phyloP scores from a whole-genome alignment of 2,113 vertebrate genomes.

The Ovis canadensis region DNA sequence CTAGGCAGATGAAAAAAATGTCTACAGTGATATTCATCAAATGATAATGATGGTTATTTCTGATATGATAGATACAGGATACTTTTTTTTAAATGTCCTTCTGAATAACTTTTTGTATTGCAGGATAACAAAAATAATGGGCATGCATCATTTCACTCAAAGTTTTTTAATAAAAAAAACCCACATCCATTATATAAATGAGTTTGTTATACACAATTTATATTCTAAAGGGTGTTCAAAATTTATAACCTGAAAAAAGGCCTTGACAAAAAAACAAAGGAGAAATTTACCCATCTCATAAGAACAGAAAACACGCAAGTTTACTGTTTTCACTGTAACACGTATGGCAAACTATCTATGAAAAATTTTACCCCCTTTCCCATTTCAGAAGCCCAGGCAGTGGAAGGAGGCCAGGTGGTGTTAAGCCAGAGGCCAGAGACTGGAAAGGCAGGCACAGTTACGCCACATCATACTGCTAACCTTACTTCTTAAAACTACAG shows the following conservation, averaged over 20 bases:
- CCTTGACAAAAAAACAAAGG: not conserved
- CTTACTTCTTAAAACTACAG: not conserved
- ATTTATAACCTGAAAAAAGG: slow-evolving; percentile 19
- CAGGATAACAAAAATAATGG: not conserved
- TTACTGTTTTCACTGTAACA: slow-evolving; percentile 19
- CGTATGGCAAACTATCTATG: not conserved
- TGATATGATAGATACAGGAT: not conserved
- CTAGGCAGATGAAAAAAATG: not conserved
- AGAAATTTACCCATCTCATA: slow-evolving; percentile 2
- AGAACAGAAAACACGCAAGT: not conserved
- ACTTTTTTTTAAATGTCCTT: not conserved
- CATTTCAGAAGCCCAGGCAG: not conserved
- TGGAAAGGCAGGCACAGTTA: not conserved
- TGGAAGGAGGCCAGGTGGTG: not conserved
- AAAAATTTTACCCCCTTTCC: not conserved
- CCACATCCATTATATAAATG: not conserved
- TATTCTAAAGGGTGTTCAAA: slow-evolving; percentile 13
- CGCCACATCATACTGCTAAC: not conserved
- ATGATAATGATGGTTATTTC: slow-evolving; percentile 21
- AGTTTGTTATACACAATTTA: not conserved
- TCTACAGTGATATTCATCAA: not conserved
- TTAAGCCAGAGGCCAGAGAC: not conserved
- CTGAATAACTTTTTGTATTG: not conserved
- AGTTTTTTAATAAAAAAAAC: not conserved
- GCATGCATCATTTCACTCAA: not conserved